These are phyloP conservation scores for Xyrichtys novacula DNA, from an alignment of 2,797 vertebrate genomes.

Conservation along the genomic window DNA sequence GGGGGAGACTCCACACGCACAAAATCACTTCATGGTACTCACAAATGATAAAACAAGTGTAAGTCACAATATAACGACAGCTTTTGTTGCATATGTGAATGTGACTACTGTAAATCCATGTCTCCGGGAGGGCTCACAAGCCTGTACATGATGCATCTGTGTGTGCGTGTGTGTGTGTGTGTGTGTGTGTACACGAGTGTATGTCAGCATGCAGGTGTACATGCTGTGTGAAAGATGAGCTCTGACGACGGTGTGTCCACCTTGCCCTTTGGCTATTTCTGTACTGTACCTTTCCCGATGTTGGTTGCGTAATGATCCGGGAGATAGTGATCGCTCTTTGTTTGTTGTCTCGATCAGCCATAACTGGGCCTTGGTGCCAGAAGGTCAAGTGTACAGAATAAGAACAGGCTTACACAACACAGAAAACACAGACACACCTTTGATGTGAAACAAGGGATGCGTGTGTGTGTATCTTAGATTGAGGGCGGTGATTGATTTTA, in stretches of 20 bases:
- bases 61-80: too few relatives aligned
- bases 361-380: slow-evolving; percentile 77
- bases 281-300: slow-evolving; percentile 70
- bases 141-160: slow-evolving; percentile 46
- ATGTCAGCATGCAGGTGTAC: slow-evolving; percentile 74
- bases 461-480: slow-evolving; percentile 51
- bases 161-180: slow-evolving; percentile 29
- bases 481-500: slow-evolving; percentile 75
- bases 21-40: slow-evolving; percentile 27
- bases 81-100: slow-evolving; percentile 19
- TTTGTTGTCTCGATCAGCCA: slow-evolving; percentile 81
- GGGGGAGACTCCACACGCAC: too few relatives aligned
- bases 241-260: slow-evolving; percentile 75
- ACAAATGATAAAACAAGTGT: slow-evolving; percentile 14
- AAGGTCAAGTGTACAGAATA: slow-evolving; percentile 82
- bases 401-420: slow-evolving; percentile 77
- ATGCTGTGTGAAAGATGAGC: slow-evolving; percentile 83
- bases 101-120: slow-evolving; percentile 37
- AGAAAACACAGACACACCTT: slow-evolving; percentile 68
- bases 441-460: slow-evolving; percentile 68
- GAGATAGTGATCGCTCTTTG: slow-evolving; percentile 78
- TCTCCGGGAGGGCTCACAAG: slow-evolving; percentile 27
- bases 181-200: slow-evolving; percentile 25
- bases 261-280: slow-evolving; percentile 85
- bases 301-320: slow-evolving; percentile 79